These are phyloP conservation scores for Drosophila neotestacea DNA, from an alignment of 2,888 invertebrate genomes.

Conservation along the genomic window DNA sequence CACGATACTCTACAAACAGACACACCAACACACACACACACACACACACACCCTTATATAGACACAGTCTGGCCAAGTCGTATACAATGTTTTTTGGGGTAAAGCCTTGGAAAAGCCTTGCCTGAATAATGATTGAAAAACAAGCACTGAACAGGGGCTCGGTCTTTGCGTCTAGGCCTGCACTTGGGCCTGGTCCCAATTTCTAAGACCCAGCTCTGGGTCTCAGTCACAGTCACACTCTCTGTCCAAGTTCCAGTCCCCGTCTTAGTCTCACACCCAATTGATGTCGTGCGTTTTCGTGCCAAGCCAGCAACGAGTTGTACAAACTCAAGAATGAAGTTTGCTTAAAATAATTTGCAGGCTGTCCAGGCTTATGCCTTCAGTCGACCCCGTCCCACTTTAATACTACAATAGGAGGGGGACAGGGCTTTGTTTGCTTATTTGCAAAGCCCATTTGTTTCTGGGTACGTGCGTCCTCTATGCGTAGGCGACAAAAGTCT, in stretches of 20 bases:
- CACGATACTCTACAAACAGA: conserved; percentile 70
- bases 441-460: conserved; percentile 80
- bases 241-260: conserved; percentile 1
- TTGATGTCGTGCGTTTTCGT: conserved; percentile 22
- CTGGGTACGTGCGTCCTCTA: conserved; percentile 51
- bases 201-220: conserved; percentile 5
- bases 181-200: conserved; percentile 8
- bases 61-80: conserved; percentile 51
- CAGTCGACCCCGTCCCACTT: conserved; percentile 8
- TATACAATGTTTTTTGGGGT: conserved; percentile 71
- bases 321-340: conserved; percentile 78
- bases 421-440: conserved; percentile 68
- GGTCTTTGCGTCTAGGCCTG: conserved; percentile 14
- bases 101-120: conserved; percentile 75
- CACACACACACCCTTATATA: conserved; percentile 11
- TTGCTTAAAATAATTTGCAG: conserved; percentile 79
- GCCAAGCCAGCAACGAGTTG: conserved; percentile 65
- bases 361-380: conserved; percentile 69
- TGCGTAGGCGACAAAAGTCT: conserved; percentile 74
- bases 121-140: conserved; percentile 82
- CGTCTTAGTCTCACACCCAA: conserved; percentile 13
- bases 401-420: conserved; percentile 10
- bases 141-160: conserved; percentile 66
- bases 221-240: conserved; percentile 4
- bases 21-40: conserved; percentile 22